Percentiles rank a stretch among this genome's conserved stretches.
Conservation (phyloP, 2,797 vertebrate species). For the Rhynchotus rufescens region DNA sequence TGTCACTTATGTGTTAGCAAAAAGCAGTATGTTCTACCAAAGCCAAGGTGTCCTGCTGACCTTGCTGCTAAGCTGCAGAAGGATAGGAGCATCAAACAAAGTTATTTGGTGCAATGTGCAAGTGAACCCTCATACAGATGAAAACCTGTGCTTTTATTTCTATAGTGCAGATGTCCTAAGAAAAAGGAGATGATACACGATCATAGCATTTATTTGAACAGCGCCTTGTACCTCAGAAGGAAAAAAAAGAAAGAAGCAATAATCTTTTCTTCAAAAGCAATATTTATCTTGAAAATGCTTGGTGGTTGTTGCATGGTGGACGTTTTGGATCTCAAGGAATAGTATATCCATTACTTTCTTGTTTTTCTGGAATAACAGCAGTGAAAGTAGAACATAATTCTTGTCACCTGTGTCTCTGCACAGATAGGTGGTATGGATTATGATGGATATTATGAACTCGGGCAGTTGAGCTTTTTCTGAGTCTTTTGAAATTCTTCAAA, state of each 20-base stretch:
- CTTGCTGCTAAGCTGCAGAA: neutral
- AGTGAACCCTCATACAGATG: neutral
- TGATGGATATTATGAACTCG: neutral
- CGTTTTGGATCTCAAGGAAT: neutral
- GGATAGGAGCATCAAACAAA: neutral
- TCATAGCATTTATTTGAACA: neutral
- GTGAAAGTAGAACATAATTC: neutral
- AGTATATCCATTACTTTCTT: neutral
- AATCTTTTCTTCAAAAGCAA: neutral
- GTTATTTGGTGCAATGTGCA: neutral
- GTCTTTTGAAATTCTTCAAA: neutral
- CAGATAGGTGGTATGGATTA: neutral
- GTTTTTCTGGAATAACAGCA: neutral
- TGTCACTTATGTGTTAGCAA: neutral
- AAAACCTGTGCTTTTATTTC: neutral
- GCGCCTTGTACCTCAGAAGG: neutral
- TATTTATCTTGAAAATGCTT: neutral
- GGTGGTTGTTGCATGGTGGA: neutral
- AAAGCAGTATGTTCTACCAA: neutral
- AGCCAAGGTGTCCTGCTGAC: rapidly evolving
- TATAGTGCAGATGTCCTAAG: neutral
- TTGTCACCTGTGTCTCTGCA: neutral
- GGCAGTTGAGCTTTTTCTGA: neutral
- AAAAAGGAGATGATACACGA: neutral
- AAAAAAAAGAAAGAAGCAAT: neutral